These are phyloP conservation scores for Porites divaricata DNA, from an alignment of 92 coral and sea anemone species.

Conservation along the genomic window DNA sequence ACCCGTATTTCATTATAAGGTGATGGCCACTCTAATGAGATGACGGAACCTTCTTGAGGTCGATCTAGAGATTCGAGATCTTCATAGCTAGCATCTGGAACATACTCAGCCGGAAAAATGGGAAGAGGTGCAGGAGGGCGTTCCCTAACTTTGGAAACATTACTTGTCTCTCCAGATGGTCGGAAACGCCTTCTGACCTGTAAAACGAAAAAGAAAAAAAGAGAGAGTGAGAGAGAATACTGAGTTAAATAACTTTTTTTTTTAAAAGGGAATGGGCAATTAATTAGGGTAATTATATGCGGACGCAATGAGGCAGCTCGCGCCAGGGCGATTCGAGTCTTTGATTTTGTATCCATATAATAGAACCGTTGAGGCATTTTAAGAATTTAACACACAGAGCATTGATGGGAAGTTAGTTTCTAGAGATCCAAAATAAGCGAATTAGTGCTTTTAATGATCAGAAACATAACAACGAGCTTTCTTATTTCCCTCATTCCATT, in stretches of 20 bases:
- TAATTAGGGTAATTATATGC: no score
- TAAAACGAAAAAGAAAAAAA: background rate
- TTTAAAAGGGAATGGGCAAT: background rate
- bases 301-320: no score
- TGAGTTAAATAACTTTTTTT: background rate
- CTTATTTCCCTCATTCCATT: no score
- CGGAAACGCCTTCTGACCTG: background rate
- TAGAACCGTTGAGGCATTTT: no score
- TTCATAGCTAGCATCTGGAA: background rate
- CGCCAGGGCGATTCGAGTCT: no score
- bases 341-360: no score
- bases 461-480: no score
- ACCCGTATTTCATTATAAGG: constrained; percentile 11
- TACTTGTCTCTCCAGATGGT: background rate
- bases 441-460: no score
- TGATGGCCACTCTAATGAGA: constrained; percentile 7
- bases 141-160: background rate
- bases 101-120: no score
- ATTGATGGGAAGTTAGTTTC: no score
- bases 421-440: no score
- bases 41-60: background rate
- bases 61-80: background rate
- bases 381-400: no score
- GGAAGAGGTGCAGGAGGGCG: constrained; percentile 42
- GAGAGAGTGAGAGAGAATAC: background rate